These are phyloP conservation scores for Prunella himalayana DNA, from an alignment of 2,113 vertebrate genomes.

Conservation along the genomic window DNA sequence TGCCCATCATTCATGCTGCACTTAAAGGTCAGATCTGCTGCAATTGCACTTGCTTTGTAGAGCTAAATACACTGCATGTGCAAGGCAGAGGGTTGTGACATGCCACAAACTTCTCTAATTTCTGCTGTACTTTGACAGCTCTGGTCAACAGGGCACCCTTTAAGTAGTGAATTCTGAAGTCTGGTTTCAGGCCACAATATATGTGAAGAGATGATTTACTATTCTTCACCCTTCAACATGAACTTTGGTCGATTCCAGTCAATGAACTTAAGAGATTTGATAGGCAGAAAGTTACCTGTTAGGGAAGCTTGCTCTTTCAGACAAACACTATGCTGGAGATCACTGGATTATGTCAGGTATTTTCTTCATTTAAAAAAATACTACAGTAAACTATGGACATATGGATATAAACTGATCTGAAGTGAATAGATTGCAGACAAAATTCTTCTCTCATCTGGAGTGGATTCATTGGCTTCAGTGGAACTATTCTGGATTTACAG, in stretches of 20 bases:
- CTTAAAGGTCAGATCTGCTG: neutral
- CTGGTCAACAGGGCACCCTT: neutral
- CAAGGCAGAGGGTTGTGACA: neutral
- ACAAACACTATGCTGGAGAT: neutral
- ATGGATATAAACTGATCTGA: neutral
- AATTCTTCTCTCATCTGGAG: constrained; percentile 58
- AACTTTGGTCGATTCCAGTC: neutral
- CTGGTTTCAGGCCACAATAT: neutral
- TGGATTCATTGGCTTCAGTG: constrained; percentile 35
- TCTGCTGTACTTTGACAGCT: neutral
- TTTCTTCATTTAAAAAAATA: neutral
- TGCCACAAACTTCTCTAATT: neutral
- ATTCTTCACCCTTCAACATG: neutral
- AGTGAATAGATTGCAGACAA: constrained; percentile 29
- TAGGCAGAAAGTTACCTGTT: neutral
- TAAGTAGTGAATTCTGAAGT: neutral
- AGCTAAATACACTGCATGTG: neutral
- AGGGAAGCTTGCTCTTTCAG: neutral
- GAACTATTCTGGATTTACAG: constrained; percentile 51
- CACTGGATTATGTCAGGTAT: neutral
- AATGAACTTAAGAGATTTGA: neutral
- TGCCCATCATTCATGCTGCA: neutral
- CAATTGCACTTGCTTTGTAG: neutral
- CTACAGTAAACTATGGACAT: neutral
- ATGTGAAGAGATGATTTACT: neutral